Evolutionary conservation across 2,797 vertebrate species (phyloP), one percentile per base, ranked within the genome.

Genomic region (Microcaecilia unicolor): DNA sequence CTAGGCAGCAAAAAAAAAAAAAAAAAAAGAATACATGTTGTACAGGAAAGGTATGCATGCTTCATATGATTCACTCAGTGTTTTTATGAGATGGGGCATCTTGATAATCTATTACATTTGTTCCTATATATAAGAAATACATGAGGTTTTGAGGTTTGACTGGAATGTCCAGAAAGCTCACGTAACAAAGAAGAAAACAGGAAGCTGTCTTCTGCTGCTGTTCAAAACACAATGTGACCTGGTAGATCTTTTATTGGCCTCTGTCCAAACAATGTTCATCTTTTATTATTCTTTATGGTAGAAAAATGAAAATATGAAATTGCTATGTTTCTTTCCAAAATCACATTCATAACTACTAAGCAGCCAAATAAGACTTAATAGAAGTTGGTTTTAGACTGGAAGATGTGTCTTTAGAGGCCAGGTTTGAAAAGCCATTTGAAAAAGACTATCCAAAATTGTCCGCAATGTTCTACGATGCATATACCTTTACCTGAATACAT

Each of bases 151-250:
- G 39, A 2, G 65, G 41, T 49, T 44, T 46, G 38, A 61, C 25
- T 41, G 54, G 47, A 64, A 66, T 55, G 25, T 50, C 41, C 51
- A 36, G 38, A 37, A 31, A 20, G 17, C 46, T 62, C 36, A 4
- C 38, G 45, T n/a, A 46, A 27, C 46, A 37, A 22, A 15, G 25
- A 23, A 22, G 10, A 14, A 28, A 7, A 12, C 18, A 3, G 13
- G 44, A 26, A 48, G 15, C 23, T 49, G 39, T 12, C 12, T 16
- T 22, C 4, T 22, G 6, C 15, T 17, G 4, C 6, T 4, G 2
- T 10, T 25, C 5, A 15, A 22, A 3, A 28, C 34, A 13, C 10
- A 9, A 22, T 37, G 41, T 39, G 35, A 18, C 39, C 6, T 12
- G 7, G 13, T 21, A 11, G 20, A 13, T 27, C 4, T 33, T 28